phyloP scores from a whole-genome alignment of 2,888 invertebrate genomes.

The Lacanobia wlatinum region DNA sequence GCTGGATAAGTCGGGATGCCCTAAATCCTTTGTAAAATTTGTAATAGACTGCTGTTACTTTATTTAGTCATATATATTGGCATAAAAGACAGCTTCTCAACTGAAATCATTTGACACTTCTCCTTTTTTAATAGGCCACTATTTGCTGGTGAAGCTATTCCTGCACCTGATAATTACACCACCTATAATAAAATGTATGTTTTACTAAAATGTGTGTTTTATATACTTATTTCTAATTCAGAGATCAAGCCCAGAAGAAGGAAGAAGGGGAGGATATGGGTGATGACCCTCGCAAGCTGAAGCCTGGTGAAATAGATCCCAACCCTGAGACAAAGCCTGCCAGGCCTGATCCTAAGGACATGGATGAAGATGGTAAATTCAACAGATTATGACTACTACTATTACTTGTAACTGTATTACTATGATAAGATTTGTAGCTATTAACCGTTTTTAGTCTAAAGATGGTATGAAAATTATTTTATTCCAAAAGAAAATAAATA shows the following conservation, averaged over 20 bases:
- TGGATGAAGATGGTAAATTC: slow-evolving; percentile 98
- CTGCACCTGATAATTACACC: too few species aligned
- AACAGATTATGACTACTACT: neutral
- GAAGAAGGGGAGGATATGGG: slow-evolving; percentile 98
- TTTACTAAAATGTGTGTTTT: too few species aligned
- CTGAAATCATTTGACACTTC: too few species aligned
- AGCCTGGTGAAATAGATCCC: slow-evolving; percentile 99
- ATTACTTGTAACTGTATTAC: neutral
- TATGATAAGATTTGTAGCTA: too few species aligned
- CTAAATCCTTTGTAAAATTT: neutral
- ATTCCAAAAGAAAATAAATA: too few species aligned
- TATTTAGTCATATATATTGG: neutral
- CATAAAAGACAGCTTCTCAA: neutral
- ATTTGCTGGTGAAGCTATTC: too few species aligned
- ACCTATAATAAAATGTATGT: too few species aligned
- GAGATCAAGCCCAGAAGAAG: slow-evolving; percentile 99
- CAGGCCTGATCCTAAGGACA: slow-evolving; percentile 99
- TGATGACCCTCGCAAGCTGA: slow-evolving; percentile 98
- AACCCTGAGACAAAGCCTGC: slow-evolving; percentile 99
- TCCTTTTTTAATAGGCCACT: too few species aligned
- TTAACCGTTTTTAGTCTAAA: neutral
- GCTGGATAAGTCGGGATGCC: too few species aligned
- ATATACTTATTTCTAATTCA: slow-evolving; percentile 73
- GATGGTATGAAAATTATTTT: too few species aligned
- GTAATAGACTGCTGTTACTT: neutral